These are phyloP conservation scores for Octomys mimax DNA, from an alignment of 2,797 vertebrate species.

Conservation along the genomic window DNA sequence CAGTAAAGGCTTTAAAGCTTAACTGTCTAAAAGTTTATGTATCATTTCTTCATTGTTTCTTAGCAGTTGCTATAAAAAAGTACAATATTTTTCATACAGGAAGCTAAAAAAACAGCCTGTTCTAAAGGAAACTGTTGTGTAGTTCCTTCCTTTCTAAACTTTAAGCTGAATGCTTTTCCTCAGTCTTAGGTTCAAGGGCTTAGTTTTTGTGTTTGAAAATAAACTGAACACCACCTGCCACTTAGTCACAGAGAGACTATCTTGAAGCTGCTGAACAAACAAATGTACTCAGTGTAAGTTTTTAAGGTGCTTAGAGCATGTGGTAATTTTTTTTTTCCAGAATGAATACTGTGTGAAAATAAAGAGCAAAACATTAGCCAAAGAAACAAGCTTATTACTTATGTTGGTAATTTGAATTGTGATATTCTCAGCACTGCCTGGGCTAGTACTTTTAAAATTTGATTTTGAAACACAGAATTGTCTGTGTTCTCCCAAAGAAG, in stretches of 20 bases:
- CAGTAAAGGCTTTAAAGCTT: conserved; percentile 53
- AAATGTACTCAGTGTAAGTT: conserved; percentile 79
- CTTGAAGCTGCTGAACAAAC: conserved; percentile 80
- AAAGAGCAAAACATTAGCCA: conserved; percentile 44
- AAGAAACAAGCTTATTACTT: background rate
- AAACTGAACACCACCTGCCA: conserved; percentile 89
- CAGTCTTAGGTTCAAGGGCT: conserved; percentile 86
- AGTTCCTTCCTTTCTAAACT: conserved; percentile 88
- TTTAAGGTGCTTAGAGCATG: conserved; percentile 71
- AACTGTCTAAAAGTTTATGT: conserved; percentile 39
- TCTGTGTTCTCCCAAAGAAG: conserved; percentile 5
- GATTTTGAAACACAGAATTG: conserved; percentile 40
- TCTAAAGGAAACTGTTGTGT: conserved; percentile 82
- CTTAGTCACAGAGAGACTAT: conserved; percentile 85
- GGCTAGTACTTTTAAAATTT: conserved; percentile 22
- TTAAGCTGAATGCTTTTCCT: conserved; percentile 86
- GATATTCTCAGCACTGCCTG: background rate
- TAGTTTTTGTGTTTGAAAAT: conserved; percentile 84
- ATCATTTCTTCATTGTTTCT: conserved; percentile 72
- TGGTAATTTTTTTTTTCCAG: conserved; percentile 46
- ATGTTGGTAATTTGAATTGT: background rate
- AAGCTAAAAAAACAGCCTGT: conserved; percentile 81
- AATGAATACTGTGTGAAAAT: conserved; percentile 47
- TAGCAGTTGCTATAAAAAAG: conserved; percentile 71
- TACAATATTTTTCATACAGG: conserved; percentile 70